Conservation (phyloP, 2,888 invertebrate genomes). For the Cephus rjabovi region DNA sequence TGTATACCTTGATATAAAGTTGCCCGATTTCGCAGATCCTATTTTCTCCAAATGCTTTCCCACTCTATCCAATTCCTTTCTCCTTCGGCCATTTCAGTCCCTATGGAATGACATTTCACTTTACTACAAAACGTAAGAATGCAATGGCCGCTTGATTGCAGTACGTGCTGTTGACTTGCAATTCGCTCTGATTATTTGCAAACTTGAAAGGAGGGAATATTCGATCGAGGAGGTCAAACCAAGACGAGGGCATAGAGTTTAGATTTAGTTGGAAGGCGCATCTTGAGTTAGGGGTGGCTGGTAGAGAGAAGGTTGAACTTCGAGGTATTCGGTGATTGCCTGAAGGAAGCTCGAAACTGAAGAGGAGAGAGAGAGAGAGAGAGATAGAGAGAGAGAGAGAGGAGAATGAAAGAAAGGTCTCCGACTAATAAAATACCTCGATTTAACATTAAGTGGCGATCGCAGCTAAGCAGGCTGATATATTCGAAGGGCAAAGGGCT, state of each 20-base stretch:
- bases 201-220: neutral
- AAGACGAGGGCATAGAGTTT: neutral
- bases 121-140: neutral
- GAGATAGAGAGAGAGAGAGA: neutral
- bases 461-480: conserved; percentile 18
- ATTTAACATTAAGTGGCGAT: conserved; percentile 27
- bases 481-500: conserved; percentile 22
- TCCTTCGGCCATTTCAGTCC: neutral
- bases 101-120: neutral
- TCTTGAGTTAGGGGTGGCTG: neutral
- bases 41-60: neutral
- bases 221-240: neutral
- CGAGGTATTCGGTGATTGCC: neutral
- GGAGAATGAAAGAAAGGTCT: conserved; percentile 9
- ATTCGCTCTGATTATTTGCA: neutral
- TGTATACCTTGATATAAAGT: neutral
- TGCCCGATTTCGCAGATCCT: neutral
- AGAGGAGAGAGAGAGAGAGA: neutral
- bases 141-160: neutral
- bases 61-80: neutral
- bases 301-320: neutral
- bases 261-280: neutral
- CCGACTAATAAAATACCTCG: conserved; percentile 30
- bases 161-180: neutral
- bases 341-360: neutral